These are phyloP conservation scores for Neostethus bicornis DNA, from an alignment of 2,797 vertebrate species.

Conservation along the genomic window DNA sequence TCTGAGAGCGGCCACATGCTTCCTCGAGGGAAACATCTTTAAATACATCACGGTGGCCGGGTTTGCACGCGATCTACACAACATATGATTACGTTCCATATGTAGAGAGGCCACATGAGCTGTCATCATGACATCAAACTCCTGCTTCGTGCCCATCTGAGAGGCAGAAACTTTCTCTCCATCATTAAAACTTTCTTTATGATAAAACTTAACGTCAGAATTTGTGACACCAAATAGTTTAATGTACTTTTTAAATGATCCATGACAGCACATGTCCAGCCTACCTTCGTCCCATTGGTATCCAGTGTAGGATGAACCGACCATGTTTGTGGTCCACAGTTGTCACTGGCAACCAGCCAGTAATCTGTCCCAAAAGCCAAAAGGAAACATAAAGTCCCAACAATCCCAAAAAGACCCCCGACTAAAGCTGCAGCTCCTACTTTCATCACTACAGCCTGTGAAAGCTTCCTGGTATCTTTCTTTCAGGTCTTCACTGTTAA, in stretches of 20 bases:
- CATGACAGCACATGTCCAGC: slow-evolving; percentile 14
- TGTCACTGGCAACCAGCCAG: slow-evolving; percentile 87
- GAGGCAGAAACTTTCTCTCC: too few relatives aligned
- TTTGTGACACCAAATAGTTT: too few relatives aligned
- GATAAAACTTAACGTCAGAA: neutral
- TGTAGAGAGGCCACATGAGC: slow-evolving; percentile 14
- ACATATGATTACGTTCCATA: slow-evolving; percentile 31
- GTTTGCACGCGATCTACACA: slow-evolving; percentile 3
- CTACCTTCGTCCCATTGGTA: slow-evolving; percentile 71
- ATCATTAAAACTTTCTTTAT: too few relatives aligned
- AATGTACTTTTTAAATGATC: too few relatives aligned
- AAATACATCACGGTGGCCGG: slow-evolving; percentile 31
- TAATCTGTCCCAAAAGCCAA: slow-evolving; percentile 88
- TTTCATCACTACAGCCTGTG: slow-evolving; percentile 81
- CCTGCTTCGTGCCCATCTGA: too few relatives aligned
- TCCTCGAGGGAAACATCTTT: too few relatives aligned
- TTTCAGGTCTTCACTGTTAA: slow-evolving; percentile 16
- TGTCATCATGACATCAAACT: neutral
- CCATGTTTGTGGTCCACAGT: slow-evolving; percentile 70
- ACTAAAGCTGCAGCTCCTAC: slow-evolving; percentile 78
- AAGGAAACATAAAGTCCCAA: slow-evolving; percentile 84
- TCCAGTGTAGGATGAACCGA: slow-evolving; percentile 11
- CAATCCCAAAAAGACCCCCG: slow-evolving; percentile 80
- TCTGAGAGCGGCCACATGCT: too few relatives aligned
- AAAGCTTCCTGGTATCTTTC: slow-evolving; percentile 11